Evolutionary conservation across 2,888 invertebrate genomes (phyloP), one percentile per base, ranked within the genome.

Genomic region (Liopterus haemorrhoidalis): DNA sequence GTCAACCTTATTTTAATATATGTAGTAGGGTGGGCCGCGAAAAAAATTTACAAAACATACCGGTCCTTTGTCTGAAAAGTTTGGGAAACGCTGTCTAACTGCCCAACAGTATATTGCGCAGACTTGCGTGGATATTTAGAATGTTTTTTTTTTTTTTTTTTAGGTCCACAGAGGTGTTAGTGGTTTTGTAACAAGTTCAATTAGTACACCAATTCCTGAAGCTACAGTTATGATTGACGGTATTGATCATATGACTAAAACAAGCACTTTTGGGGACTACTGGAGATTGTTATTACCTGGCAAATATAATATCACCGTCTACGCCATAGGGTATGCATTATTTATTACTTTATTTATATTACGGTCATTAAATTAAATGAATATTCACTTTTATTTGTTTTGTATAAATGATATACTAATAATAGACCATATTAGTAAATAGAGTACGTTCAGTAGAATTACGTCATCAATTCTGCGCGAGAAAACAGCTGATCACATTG

Each of bases 281-380:
- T 99, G 92, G 90, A 76, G 94, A 19, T 69, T 99, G 18, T 70
- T 97, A 5, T 63, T 82, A 9, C 94, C 96, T 0, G 96, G 95
- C 14, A 75, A 68, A 4, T 94, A 96, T 63, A 82, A 82, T 52
- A 63, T 96, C 28, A 88, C 84, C 4, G 85, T 81, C 0, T 69
- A 72, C 39, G 84, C 82, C 18, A 66, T 74, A 39, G 87, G 85
- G 76, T 87, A 68, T 66, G 68, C 57, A 16, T 28, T 30, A 16
- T 16, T 15, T 21, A n/a, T n/a, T 25, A 25, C 25, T 5, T n/a
- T 25, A 25, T 25, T 12, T 15, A 31, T 3, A 12, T 31, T 9
- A 12, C 11, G n/a, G 20, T 36, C 9, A 8, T 33, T 45, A 27
- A 16, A 28, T 19, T 9, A 9, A 6, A 5, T 8, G 14, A 47